Percentiles rank a stretch among this genome's conserved stretches.
Conservation (phyloP, 2,888 invertebrate genomes). For the Trachelus troglodyta region DNA sequence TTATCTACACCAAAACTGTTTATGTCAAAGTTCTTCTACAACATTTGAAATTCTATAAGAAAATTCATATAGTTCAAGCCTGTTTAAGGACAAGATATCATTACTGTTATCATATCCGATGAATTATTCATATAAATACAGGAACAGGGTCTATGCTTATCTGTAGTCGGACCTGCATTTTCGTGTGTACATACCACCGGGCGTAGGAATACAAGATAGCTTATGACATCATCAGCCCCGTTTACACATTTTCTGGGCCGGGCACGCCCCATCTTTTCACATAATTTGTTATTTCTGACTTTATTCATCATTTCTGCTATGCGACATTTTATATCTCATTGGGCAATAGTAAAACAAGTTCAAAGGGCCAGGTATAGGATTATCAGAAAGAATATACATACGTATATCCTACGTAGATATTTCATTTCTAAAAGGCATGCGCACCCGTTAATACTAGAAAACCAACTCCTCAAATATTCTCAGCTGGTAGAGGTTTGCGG, state of each 20-base stretch:
- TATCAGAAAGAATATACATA: not conserved
- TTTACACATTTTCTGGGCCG: slow-evolving; percentile 54
- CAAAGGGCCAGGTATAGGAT: not conserved
- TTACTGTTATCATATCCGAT: not conserved
- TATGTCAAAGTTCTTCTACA: not conserved
- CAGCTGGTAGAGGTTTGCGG: not conserved
- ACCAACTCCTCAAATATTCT: not conserved
- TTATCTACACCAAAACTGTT: not conserved
- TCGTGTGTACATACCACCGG: slow-evolving; percentile 32
- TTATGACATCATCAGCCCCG: slow-evolving; percentile 61
- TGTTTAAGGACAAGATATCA: not conserved
- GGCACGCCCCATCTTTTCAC: slow-evolving; percentile 59
- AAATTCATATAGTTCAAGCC: not conserved
- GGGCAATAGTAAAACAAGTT: not conserved
- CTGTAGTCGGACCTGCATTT: slow-evolving; percentile 21
- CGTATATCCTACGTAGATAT: not conserved
- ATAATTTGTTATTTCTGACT: slow-evolving; percentile 26
- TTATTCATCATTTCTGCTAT: not conserved
- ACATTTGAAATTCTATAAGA: not conserved
- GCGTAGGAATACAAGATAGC: slow-evolving; percentile 58
- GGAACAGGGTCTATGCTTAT: slow-evolving; percentile 3
- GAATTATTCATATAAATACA: not conserved
- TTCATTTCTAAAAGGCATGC: slow-evolving; percentile 1
- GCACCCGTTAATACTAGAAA: not conserved
- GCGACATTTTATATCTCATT: not conserved